Conservation (phyloP, 2,797 vertebrate species). For the Choloepus didactylus region DNA sequence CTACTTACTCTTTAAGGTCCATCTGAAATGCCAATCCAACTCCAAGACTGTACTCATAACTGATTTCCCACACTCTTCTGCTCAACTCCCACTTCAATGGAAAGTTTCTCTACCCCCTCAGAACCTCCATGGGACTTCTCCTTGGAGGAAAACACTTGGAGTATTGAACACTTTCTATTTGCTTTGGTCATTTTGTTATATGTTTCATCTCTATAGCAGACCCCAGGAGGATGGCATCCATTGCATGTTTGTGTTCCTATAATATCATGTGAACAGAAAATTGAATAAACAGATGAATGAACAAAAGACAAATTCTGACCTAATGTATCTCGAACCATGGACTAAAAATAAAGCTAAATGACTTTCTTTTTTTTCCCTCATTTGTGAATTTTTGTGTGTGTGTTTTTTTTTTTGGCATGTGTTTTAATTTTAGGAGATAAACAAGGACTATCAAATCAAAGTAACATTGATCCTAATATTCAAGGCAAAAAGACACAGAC, state of each 20-base stretch:
- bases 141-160: background rate
- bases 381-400: background rate
- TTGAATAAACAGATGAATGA: background rate
- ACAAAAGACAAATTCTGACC: slow-evolving; percentile 13
- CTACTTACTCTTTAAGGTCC: background rate
- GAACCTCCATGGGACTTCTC: background rate
- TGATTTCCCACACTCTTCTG: background rate
- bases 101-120: background rate
- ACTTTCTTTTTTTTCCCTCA: background rate
- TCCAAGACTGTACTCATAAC: background rate
- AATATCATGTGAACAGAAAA: background rate
- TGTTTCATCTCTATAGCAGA: slow-evolving; percentile 29
- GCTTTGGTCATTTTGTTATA: background rate
- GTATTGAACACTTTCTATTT: background rate
- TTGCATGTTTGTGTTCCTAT: slow-evolving; percentile 11
- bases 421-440: slow-evolving; percentile 11
- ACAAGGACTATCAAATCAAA: slow-evolving; percentile 50
- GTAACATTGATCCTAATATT: background rate
- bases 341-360: slow-evolving; percentile 46
- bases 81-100: background rate
- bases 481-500: background rate
- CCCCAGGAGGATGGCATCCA: background rate
- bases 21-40: background rate
- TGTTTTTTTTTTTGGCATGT: background rate
- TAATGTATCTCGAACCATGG: background rate